Evolutionary conservation across 2,888 invertebrate genomes (phyloP).

Genomic region (Oxyscelio sp.): DNA sequence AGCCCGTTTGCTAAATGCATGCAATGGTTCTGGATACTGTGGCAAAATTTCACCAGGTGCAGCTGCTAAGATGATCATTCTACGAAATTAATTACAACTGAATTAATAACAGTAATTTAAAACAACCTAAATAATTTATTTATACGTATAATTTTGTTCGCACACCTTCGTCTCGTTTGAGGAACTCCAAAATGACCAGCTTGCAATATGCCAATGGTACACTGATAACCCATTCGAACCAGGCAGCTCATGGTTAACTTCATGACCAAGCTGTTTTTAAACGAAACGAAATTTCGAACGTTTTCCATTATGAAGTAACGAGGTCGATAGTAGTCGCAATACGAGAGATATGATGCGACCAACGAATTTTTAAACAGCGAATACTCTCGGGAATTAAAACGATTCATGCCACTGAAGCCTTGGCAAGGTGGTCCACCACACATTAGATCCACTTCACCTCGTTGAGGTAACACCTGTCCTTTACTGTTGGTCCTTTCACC

Average conservation of each 20-base stretch:
- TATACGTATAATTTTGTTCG: too few relatives aligned
- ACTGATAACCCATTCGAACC: conserved; percentile 95
- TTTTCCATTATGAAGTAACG: conserved; percentile 95
- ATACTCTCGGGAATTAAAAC: conserved; percentile 95
- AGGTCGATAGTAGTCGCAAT: conserved; percentile 95
- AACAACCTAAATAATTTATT: too few relatives aligned
- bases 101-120: too few relatives aligned
- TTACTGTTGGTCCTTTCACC: conserved; percentile 89
- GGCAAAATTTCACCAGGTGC: conserved; percentile 94
- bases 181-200: conserved; percentile 96
- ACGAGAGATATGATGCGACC: conserved; percentile 94
- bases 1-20: conserved; percentile 93
- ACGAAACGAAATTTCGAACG: conserved; percentile 95
- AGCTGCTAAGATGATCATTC: too few relatives aligned
- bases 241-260: conserved; percentile 94
- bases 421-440: conserved; percentile 97
- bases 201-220: conserved; percentile 95
- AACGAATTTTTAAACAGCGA: conserved; percentile 96
- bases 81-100: too few relatives aligned
- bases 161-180: conserved; percentile 93
- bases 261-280: conserved; percentile 94
- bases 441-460: conserved; percentile 94
- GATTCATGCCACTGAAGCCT: conserved; percentile 96
- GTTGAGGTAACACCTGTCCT: conserved; percentile 91
- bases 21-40: conserved; percentile 93